These are phyloP conservation scores for Origma solitaria DNA, from an alignment of 2,113 vertebrate genomes.

Conservation along the genomic window DNA sequence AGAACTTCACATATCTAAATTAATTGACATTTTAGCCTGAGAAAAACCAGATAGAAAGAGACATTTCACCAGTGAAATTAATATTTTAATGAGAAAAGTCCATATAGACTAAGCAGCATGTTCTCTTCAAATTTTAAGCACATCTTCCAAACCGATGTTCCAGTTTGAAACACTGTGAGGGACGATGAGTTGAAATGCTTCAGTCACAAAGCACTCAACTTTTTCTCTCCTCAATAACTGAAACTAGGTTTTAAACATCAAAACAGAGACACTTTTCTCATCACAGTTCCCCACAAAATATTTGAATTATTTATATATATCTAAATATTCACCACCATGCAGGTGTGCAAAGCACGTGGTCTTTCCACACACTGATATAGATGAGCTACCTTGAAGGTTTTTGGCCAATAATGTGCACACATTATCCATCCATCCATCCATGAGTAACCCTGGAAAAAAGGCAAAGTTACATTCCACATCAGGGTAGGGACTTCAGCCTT, in stretches of 20 bases:
- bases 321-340: neutral
- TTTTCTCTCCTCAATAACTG: rapidly evolving
- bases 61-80: neutral
- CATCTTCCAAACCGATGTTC: neutral
- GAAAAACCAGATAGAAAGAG: neutral
- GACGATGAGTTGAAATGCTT: neutral
- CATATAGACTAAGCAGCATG: neutral
- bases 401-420: rapidly evolving
- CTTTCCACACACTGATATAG: neutral
- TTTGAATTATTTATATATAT: rapidly evolving
- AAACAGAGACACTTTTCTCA: neutral
- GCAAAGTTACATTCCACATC: neutral
- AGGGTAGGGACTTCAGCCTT: neutral
- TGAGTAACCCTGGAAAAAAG: neutral
- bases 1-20: neutral
- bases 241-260: neutral
- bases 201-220: neutral
- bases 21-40: neutral
- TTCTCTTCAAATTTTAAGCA: neutral
- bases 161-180: neutral
- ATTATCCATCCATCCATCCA: neutral
- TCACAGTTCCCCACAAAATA: neutral
- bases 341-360: neutral
- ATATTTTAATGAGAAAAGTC: neutral
- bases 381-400: neutral